A percentile compares a stretch with the other conserved stretches of the same genome.
phyloP scores from a whole-genome alignment of 1,140 invertebrate genomes.

The Rhyzopertha dominica region DNA sequence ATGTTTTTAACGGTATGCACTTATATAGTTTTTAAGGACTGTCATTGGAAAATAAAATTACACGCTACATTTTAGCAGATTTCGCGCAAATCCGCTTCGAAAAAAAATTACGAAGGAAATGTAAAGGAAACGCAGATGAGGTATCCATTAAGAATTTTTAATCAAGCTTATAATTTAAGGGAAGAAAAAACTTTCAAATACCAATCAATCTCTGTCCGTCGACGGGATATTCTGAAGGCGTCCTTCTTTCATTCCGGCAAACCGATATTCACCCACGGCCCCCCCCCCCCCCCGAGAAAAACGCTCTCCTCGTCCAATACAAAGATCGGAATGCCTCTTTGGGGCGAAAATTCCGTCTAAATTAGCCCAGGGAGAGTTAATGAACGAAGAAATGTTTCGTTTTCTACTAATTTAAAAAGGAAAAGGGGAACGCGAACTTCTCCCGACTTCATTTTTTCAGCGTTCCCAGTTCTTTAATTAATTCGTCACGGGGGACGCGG shows the following conservation, averaged over 20 bases:
- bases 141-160: conserved; percentile 30
- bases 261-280: conserved; percentile 7
- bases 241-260: conserved; percentile 12
- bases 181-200: conserved; percentile 20
- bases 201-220: conserved; percentile 26
- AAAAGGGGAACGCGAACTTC: conserved; percentile 28
- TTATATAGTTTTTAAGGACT: too few relatives aligned
- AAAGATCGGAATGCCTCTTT: conserved; percentile 40
- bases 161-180: conserved; percentile 22
- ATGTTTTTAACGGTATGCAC: too few relatives aligned
- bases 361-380: conserved; percentile 42
- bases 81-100: background rate
- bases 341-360: conserved; percentile 42
- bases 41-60: too few relatives aligned
- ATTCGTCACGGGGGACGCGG: conserved; percentile 37
- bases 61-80: background rate
- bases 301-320: conserved; percentile 33
- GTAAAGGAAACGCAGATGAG: conserved; percentile 16
- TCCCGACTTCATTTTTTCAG: conserved; percentile 35
- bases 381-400: conserved; percentile 43
- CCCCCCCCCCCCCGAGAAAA: conserved; percentile 13
- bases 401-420: conserved; percentile 40
- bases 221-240: conserved; percentile 17
- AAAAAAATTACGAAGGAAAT: background rate
- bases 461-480: conserved; percentile 40